Percentiles rank a stretch among this genome's conserved stretches.
phyloP scores from a whole-genome alignment of 2,797 vertebrate species.

The Hipposideros larvatus region DNA sequence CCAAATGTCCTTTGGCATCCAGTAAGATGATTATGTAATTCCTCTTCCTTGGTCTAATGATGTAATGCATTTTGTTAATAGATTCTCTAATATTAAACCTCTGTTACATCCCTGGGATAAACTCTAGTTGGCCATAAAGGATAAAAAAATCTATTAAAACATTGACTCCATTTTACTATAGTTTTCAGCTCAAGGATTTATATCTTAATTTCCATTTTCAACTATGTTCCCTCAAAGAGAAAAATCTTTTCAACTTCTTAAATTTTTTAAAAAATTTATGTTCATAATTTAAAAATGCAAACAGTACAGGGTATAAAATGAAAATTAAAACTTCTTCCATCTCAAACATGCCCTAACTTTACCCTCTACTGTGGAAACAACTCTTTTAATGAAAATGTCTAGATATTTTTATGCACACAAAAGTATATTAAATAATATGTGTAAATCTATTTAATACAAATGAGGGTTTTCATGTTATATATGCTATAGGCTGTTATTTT shows the following conservation, averaged over 20 bases:
- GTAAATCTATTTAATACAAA: conserved; percentile 16
- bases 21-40: conserved; percentile 54
- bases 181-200: conserved; percentile 47
- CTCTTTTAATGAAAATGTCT: conserved; percentile 40
- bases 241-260: conserved; percentile 47
- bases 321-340: conserved; percentile 11
- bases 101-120: conserved; percentile 48
- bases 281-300: conserved; percentile 14
- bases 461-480: background rate
- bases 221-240: background rate
- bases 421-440: background rate
- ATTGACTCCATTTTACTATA: conserved; percentile 62
- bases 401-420: background rate
- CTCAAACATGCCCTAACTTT: background rate
- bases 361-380: background rate
- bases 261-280: background rate
- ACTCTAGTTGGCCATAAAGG: conserved; percentile 50
- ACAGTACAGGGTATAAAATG: background rate
- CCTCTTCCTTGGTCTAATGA: conserved; percentile 60
- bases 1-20: conserved; percentile 42
- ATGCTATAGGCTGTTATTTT: background rate
- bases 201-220: conserved; percentile 59
- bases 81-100: conserved; percentile 59
- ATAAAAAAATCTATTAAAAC: conserved; percentile 63
- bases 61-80: conserved; percentile 73